Evolutionary conservation across 2,888 invertebrate genomes (phyloP).

Genomic region (Chrysina gloriosa): DNA sequence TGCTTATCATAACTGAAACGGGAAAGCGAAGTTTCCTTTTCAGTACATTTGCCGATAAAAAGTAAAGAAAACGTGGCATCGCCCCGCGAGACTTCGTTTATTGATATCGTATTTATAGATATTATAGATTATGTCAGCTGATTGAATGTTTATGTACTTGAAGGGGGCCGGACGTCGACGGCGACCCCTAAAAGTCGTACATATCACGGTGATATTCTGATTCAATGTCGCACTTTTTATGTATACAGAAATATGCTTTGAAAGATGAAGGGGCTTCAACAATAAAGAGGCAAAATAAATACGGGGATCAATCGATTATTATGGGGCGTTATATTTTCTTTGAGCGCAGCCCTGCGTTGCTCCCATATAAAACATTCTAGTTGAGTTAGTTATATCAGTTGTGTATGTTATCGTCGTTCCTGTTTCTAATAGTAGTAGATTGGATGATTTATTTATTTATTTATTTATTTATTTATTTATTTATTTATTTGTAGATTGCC

Average conservation of each 20-base stretch:
- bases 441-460: too few relatives aligned
- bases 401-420: too few relatives aligned
- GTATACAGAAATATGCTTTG: slow-evolving; percentile 40
- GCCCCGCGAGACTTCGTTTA: slow-evolving; percentile 62
- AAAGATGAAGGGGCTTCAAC: slow-evolving; percentile 33
- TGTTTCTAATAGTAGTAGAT: too few relatives aligned
- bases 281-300: slow-evolving; percentile 37
- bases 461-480: too few relatives aligned
- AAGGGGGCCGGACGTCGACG: slow-evolving; percentile 51
- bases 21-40: slow-evolving; percentile 57
- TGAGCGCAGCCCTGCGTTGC: neutral
- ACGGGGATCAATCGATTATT: slow-evolving; percentile 14
- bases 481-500: too few relatives aligned
- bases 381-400: too few relatives aligned
- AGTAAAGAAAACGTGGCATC: slow-evolving; percentile 4
- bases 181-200: slow-evolving; percentile 42
- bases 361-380: too few relatives aligned
- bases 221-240: slow-evolving; percentile 43
- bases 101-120: slow-evolving; percentile 66
- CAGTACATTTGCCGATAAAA: slow-evolving; percentile 63
- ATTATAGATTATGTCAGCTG: slow-evolving; percentile 63
- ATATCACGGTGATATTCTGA: slow-evolving; percentile 42
- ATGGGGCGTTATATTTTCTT: neutral
- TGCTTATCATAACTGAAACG: neutral
- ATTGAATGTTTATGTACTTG: slow-evolving; percentile 63